Evolutionary conservation across 1,140 invertebrate species (phyloP), one percentile per base, ranked within the genome.

Genomic region (Aphelinus atriplicis): DNA sequence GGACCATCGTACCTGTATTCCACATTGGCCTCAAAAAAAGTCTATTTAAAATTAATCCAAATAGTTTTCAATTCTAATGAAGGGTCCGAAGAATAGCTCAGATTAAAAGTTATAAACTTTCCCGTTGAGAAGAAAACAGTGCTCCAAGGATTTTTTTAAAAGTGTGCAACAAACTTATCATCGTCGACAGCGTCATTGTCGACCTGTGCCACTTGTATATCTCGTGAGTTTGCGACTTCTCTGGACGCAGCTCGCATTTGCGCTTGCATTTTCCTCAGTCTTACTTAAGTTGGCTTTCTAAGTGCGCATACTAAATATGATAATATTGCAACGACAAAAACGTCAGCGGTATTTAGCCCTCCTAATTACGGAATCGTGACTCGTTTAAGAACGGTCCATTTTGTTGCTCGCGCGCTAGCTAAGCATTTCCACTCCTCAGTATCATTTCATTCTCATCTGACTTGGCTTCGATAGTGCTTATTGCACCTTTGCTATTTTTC

Each of bases 261-360:
- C 81, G 78, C 81, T 82, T 78, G 70, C 73, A 56, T 62, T 75
- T 43, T 45, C n/a, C 48, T 43, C 77, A 79, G 82, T 84, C 82
- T 87, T 87, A 88, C 87, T 87, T 88, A 87, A 88, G 86, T 83
- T 78, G 81, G 81, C 84, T 85, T 85, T 80, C 84, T 87, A 87
- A 87, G 86, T 86, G 82, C 81, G 87, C 86, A 88, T 87, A 88
- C 86, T 88, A 87, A 88, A 88, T 87, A 87, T 86, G 85, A 87
- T 87, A 87, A 87, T 88, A 87, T 87, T 87, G 86, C 85, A 86
- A 86, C 81, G 84, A 82, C 81, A 86, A 86, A 88, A 87, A 86
- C 82, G 84, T 84, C 84, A 85, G 83, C 80, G 84, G 87, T 87
- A 87, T 88, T 88, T 87, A 87, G 87, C 85, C 82, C 45, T 80